Percentiles rank a stretch among this genome's conserved stretches.
Conservation (phyloP, 2,797 vertebrate species). For the Chlorospingus flavigularis region DNA sequence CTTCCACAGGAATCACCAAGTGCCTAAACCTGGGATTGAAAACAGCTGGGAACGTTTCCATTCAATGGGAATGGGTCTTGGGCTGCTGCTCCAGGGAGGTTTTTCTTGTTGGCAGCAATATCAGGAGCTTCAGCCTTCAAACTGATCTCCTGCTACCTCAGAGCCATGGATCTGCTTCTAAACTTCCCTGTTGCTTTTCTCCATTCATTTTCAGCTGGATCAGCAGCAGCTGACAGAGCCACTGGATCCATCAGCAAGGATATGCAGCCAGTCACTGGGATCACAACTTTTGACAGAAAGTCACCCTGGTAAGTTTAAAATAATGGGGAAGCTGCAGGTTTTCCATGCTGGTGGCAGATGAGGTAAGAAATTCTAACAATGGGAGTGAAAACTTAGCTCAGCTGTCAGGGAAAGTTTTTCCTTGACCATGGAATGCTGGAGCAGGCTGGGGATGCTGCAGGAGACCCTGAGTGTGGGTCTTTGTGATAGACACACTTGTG, state of each 20-base stretch:
- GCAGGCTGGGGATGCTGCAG: neutral
- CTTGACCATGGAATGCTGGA: neutral
- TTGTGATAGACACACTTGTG: neutral
- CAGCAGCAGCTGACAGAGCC: neutral
- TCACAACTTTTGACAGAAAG: neutral
- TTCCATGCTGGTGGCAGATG: neutral
- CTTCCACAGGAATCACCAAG: neutral
- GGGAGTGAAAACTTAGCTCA: neutral
- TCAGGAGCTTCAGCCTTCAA: neutral
- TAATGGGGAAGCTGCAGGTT: neutral
- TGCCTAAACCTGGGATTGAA: neutral
- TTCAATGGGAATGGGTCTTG: neutral
- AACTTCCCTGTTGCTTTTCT: neutral
- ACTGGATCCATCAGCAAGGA: neutral
- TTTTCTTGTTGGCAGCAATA: neutral
- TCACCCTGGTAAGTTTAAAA: neutral
- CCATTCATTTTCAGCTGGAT: neutral
- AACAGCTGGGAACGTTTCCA: neutral
- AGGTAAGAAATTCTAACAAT: neutral
- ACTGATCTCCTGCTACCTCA: neutral
- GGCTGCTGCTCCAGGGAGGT: neutral
- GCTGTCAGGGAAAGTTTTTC: neutral
- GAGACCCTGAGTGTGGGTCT: neutral
- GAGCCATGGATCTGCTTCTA: neutral
- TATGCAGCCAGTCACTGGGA: neutral